Evolutionary conservation across 2,113 vertebrate species (phyloP).

Genomic region (Catagonus wagneri): DNA sequence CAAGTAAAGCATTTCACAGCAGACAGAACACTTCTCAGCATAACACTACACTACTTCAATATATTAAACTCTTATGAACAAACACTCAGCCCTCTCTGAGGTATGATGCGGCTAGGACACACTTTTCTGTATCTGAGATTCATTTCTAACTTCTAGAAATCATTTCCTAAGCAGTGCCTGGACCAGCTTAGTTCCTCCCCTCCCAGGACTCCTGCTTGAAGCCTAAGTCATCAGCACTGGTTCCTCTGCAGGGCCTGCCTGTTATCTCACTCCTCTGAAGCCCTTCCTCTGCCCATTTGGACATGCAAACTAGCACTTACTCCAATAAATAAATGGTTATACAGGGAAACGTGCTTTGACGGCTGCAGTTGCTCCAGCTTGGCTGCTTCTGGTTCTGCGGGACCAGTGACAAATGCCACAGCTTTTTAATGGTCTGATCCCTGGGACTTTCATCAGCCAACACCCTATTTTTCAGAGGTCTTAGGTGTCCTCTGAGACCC

Average conservation of each 20-base stretch:
- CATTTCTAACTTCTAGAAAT: constrained; percentile 46
- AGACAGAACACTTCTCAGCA: background rate
- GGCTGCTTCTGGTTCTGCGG: constrained; percentile 59
- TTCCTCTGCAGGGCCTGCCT: background rate
- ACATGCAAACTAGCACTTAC: background rate
- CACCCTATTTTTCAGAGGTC: constrained; percentile 74
- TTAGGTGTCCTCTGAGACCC: constrained; percentile 70
- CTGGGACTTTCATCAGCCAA: constrained; percentile 71
- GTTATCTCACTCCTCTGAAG: background rate
- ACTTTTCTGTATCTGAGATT: constrained; percentile 3
- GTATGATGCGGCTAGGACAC: background rate
- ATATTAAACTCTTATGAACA: background rate
- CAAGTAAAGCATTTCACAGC: constrained; percentile 30
- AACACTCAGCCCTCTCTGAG: background rate
- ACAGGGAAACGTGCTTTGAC: background rate
- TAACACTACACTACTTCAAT: background rate
- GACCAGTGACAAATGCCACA: constrained; percentile 77
- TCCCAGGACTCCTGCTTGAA: background rate
- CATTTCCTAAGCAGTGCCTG: background rate
- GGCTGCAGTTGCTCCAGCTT: constrained; percentile 28
- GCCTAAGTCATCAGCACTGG: background rate
- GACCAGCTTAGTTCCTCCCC: background rate
- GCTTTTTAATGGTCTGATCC: constrained; percentile 71
- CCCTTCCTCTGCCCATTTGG: background rate
- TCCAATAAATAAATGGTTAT: background rate